phyloP scores from a whole-genome alignment of 2,797 vertebrate genomes.

The Melanotaenia pygmaea region DNA sequence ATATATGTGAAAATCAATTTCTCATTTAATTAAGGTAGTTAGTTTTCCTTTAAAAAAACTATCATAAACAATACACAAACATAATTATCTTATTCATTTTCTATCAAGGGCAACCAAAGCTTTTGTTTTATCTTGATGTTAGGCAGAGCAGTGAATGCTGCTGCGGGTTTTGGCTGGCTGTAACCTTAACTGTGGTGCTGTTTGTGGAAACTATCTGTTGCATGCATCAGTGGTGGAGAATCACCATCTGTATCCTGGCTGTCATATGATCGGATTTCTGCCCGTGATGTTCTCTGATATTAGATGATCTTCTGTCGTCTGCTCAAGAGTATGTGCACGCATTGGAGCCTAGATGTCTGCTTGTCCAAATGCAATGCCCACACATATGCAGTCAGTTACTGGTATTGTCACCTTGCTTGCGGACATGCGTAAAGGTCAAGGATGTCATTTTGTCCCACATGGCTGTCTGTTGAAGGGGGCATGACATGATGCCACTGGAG shows the following conservation, averaged over 20 bases:
- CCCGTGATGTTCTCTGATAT: conserved; percentile 75
- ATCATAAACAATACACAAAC: conserved; percentile 16
- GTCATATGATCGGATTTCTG: conserved; percentile 80
- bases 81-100: conserved; percentile 67
- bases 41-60: conserved; percentile 58
- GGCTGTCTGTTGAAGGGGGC: conserved; percentile 58
- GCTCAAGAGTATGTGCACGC: conserved; percentile 38
- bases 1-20: conserved; percentile 59
- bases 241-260: conserved; percentile 81
- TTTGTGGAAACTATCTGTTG: conserved; percentile 80
- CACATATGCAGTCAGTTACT: conserved; percentile 44
- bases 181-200: conserved; percentile 71
- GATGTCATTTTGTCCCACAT: conserved; percentile 65
- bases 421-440: conserved; percentile 67
- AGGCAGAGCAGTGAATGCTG: conserved; percentile 36
- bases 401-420: conserved; percentile 61
- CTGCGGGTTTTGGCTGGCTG: conserved; percentile 38
- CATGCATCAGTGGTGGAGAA: conserved; percentile 72
- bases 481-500: conserved; percentile 58
- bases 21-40: conserved; percentile 76
- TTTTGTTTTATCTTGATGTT: conserved; percentile 75
- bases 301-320: conserved; percentile 69
- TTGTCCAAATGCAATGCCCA: conserved; percentile 39
- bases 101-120: conserved; percentile 71
- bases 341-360: conserved; percentile 9